Conservation (phyloP, 2,888 invertebrate genomes). For the Deroplatys truncata region DNA sequence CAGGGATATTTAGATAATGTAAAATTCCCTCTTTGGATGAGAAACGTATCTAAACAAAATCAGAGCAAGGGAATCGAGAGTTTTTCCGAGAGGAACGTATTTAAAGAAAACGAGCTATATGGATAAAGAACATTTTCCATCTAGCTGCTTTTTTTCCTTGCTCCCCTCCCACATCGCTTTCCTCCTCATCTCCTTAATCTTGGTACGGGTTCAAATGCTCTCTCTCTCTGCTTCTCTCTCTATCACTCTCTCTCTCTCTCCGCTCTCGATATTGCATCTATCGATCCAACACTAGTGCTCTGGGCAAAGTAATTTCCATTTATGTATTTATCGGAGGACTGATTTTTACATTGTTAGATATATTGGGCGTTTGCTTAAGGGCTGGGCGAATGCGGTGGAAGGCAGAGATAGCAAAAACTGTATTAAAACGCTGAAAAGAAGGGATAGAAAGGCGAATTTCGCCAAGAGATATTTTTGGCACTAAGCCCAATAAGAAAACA, state of each 20-base stretch:
- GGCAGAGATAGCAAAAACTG: neutral
- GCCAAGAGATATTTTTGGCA: neutral
- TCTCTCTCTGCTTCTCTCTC: neutral
- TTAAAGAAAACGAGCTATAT: neutral
- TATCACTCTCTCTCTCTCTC: neutral
- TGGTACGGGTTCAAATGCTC: neutral
- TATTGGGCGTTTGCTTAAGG: neutral
- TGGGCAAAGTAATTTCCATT: slow-evolving; percentile 31
- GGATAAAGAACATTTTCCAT: neutral
- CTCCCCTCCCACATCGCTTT: neutral
- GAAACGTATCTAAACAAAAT: neutral
- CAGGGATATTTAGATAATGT: neutral
- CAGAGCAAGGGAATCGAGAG: neutral
- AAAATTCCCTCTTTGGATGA: neutral
- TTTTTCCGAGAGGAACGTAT: neutral
- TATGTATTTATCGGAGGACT: slow-evolving; percentile 30
- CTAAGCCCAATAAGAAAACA: neutral
- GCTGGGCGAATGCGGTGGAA: neutral
- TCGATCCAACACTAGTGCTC: slow-evolving; percentile 19
- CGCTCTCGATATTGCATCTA: slow-evolving; percentile 19
- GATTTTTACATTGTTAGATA: slow-evolving; percentile 25
- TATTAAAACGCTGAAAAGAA: neutral
- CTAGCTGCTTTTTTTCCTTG: neutral
- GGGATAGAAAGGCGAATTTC: neutral
- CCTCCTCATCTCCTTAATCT: neutral